Conservation (phyloP, 37 sponge, comb jelly and placozoan genomes). For the Halichondria panicea region DNA sequence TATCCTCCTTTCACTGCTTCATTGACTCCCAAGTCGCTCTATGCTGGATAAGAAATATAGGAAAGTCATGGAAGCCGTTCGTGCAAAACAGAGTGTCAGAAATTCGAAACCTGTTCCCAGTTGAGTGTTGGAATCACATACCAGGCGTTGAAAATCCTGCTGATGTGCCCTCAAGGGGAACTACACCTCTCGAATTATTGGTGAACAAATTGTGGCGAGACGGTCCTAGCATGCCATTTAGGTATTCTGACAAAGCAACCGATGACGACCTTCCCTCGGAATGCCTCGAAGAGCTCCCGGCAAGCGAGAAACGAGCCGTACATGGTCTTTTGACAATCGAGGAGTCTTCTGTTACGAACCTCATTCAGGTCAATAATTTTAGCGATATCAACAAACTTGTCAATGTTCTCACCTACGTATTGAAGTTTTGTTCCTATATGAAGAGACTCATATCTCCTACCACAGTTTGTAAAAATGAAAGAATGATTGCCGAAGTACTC, state of each 20-base stretch:
- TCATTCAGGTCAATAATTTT: not conserved
- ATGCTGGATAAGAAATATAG: constrained; percentile 16
- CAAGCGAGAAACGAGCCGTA: constrained; percentile 14
- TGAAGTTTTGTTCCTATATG: constrained; percentile 10
- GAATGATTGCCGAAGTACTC: not conserved
- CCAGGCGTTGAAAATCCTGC: constrained; percentile 27
- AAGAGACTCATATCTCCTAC: not conserved
- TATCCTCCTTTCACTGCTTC: constrained; percentile 7
- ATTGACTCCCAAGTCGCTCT: constrained; percentile 36
- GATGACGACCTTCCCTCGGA: constrained; percentile 6
- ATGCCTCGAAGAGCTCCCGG: constrained; percentile 12
- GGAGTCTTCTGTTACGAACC: not conserved
- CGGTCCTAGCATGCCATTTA: constrained; percentile 1
- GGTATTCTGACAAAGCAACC: not conserved
- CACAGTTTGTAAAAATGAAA: not conserved
- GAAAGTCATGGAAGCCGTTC: constrained; percentile 27
- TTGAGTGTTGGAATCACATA: constrained; percentile 16
- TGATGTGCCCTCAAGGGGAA: constrained; percentile 31
- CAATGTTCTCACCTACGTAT: not conserved
- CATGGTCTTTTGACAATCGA: constrained; percentile 11
- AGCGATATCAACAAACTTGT: constrained; percentile 7
- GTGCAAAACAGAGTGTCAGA: constrained; percentile 36
- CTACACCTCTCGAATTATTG: not conserved
- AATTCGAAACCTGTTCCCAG: constrained; percentile 5
- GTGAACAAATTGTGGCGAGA: constrained; percentile 24